Conservation (phyloP, 1,140 invertebrate genomes). For the Scaptomyza hsui region DNA sequence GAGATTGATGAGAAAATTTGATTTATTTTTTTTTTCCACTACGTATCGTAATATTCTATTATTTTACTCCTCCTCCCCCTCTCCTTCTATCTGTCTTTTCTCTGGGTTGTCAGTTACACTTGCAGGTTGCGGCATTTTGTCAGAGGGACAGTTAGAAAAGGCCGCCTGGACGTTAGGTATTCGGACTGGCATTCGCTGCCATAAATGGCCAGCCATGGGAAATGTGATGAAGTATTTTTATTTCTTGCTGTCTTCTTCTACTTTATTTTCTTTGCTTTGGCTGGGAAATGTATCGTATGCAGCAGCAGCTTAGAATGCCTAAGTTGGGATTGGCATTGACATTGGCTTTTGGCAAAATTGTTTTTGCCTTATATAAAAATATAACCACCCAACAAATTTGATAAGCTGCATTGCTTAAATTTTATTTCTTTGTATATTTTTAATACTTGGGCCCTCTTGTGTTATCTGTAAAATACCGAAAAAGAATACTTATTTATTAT, state of each 20-base stretch:
- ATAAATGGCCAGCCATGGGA: constrained; percentile 75
- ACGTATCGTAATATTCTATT: constrained; percentile 51
- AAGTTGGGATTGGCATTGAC: constrained; percentile 39
- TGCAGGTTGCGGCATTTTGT: constrained; percentile 81
- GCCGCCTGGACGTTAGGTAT: constrained; percentile 56
- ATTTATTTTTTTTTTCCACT: constrained; percentile 69
- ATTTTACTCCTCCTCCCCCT: constrained; percentile 13
- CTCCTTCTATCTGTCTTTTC: neutral
- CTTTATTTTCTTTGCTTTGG: constrained; percentile 9
- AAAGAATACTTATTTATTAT: too few species aligned
- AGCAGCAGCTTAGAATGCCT: constrained; percentile 34
- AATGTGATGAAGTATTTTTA: constrained; percentile 62
- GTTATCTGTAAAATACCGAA: too few species aligned
- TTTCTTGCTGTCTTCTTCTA: neutral
- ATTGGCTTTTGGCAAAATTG: constrained; percentile 39
- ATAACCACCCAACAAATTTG: neutral
- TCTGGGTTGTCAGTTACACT: constrained; percentile 73
- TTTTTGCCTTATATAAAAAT: constrained; percentile 41
- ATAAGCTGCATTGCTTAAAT: neutral
- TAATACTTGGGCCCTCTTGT: too few species aligned
- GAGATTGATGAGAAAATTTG: constrained; percentile 84
- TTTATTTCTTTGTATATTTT: neutral
- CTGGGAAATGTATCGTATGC: constrained; percentile 68
- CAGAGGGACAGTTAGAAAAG: constrained; percentile 81
- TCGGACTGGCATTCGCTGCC: constrained; percentile 59